phyloP scores from a whole-genome alignment of 2,113 vertebrate genomes.

The Silurus asotus region DNA sequence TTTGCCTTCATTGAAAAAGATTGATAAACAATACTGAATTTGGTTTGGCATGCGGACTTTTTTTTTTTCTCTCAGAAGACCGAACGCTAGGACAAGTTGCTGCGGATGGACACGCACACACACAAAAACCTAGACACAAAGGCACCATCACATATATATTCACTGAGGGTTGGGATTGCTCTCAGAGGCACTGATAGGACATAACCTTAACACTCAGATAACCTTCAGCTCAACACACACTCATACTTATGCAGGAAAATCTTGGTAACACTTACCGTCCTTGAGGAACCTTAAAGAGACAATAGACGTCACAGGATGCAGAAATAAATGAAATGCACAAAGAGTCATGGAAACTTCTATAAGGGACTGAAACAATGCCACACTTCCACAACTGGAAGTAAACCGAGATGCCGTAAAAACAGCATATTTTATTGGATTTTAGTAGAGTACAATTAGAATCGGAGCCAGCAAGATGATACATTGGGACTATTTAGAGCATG shows the following conservation, averaged over 20 bases:
- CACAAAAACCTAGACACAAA: not conserved
- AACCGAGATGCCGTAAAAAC: conserved; percentile 10
- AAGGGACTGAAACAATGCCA: not conserved
- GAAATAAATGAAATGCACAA: not conserved
- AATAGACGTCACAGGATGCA: not conserved
- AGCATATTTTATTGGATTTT: conserved; percentile 52
- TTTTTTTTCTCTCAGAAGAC: not conserved
- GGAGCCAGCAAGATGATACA: not conserved
- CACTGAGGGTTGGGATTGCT: not conserved
- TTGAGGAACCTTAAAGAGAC: not conserved
- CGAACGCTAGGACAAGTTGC: not conserved
- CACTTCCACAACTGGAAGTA: not conserved
- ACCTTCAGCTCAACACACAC: conserved; percentile 18
- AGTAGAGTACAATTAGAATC: conserved; percentile 30
- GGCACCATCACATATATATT: conserved; percentile 8
- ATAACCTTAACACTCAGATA: not conserved
- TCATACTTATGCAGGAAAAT: not conserved
- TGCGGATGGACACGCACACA: not conserved
- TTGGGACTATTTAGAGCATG: not conserved
- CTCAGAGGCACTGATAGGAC: conserved; percentile 1
- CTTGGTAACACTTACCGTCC: conserved; percentile 18
- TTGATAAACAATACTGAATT: conserved; percentile 14
- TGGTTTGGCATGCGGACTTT: conserved; percentile 19
- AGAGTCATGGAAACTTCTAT: not conserved
- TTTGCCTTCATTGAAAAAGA: conserved; percentile 5